These are phyloP conservation scores for Antechinus stuartii DNA, from an alignment of 2,113 vertebrate genomes.

Conservation along the genomic window DNA sequence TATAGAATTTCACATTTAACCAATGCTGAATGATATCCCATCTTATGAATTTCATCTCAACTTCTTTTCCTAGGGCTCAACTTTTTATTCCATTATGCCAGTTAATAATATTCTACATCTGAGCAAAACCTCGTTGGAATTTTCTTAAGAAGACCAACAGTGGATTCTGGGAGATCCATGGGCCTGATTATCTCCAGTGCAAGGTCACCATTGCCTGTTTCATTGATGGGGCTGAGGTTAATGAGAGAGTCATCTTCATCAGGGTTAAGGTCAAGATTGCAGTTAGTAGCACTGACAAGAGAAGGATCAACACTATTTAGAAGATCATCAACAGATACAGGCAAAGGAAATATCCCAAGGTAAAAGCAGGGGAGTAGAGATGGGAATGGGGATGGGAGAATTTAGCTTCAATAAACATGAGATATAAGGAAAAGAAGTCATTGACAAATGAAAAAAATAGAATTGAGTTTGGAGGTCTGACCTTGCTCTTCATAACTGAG, in stretches of 20 bases:
- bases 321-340: not conserved
- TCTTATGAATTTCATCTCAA: not conserved
- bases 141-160: not conserved
- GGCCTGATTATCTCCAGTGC: not conserved
- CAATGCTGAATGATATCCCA: not conserved
- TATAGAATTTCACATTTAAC: not conserved
- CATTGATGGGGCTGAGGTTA: not conserved
- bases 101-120: not conserved
- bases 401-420: not conserved
- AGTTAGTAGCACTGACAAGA: not conserved
- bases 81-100: not conserved
- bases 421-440: not conserved
- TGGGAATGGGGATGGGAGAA: not conserved
- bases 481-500: not conserved
- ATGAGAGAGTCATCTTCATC: not conserved
- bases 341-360: not conserved
- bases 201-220: not conserved
- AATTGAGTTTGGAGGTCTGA: not conserved
- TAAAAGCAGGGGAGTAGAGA: too few species aligned
- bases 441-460: not conserved
- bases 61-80: not conserved
- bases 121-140: not conserved
- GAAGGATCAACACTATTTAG: not conserved
- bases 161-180: not conserved
- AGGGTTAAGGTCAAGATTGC: not conserved